Evolutionary conservation across 1,140 invertebrate genomes (phyloP), one percentile per base, ranked within the genome.

Genomic region (Bombus balteatus): DNA sequence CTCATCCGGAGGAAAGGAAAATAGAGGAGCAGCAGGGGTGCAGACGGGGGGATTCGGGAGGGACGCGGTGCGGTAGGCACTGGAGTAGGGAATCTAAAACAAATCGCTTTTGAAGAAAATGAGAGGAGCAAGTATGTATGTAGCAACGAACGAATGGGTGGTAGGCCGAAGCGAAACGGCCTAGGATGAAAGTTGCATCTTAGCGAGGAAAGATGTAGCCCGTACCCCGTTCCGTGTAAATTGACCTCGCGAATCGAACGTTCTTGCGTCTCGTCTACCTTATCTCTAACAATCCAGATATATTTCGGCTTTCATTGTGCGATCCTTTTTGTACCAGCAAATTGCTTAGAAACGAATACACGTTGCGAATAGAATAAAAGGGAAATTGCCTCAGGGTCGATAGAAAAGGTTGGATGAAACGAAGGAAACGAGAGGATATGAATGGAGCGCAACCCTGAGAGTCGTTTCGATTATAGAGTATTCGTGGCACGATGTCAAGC

Each of bases 41-140:
- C 8, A 13, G 37, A 43, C 68, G 25, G 37, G 25, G 18, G 22
- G 12, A 2, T 8, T 53, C 47, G 71, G 71, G 71, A 2, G 34
- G n/a, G 13, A 32, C 4, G 62, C 2, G n/a, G n/a, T 15, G 28
- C 6, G 12, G 39, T 25, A 37, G 66, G 32, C 25, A n/a, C 10
- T 0, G 59, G 59, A n/a, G 28, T 25, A 68, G 22, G 68, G 68
- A 25, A 43, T 39, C 71, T 73, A 43, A 73, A 73, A 73, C 71
- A 47, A 73, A 73, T 73, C 71, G 71, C 41, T 73, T 73, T 73
- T 32, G 12, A 73, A 47, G 41, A 73, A 73, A 47, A 73, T 73
- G 39, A 73, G n/a, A 47, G 41, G 6, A 73, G 71, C 6, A 18
- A 43, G 15, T 41, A 25, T 3, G 37, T 39, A 39, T 5, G 10